Percentiles rank a stretch among this genome's conserved stretches.
These are phyloP conservation scores for Axinella damicornis DNA, from an alignment of 37 sponge, comb jelly and placozoan species.

Conservation along the genomic window DNA sequence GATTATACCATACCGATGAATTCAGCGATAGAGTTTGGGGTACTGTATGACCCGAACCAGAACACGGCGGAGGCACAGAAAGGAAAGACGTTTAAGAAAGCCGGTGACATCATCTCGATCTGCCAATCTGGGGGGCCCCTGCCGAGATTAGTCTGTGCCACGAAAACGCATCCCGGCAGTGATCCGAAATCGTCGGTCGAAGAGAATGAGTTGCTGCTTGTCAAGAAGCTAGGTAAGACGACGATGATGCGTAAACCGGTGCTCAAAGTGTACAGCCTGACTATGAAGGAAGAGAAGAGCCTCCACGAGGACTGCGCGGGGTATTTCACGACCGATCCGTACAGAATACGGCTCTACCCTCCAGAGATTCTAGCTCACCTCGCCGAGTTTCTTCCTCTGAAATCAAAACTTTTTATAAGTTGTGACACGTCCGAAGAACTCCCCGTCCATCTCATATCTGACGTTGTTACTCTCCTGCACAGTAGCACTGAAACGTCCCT, in stretches of 20 bases:
- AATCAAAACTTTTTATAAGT: slow-evolving; percentile 8
- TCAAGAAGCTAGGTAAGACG: slow-evolving; percentile 12
- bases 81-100: slow-evolving; percentile 1
- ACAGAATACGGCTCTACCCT: slow-evolving; percentile 3
- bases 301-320: slow-evolving; percentile 35
- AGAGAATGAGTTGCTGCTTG: not conserved
- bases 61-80: not conserved
- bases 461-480: slow-evolving; percentile 9
- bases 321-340: slow-evolving; percentile 11
- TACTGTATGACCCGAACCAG: slow-evolving; percentile 27
- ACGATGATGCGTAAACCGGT: slow-evolving; percentile 6
- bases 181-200: slow-evolving; percentile 17
- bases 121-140: not conserved
- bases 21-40: slow-evolving; percentile 54
- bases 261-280: slow-evolving; percentile 12
- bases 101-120: slow-evolving; percentile 5
- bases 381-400: not conserved
- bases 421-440: not conserved
- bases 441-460: slow-evolving; percentile 9
- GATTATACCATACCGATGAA: slow-evolving; percentile 41
- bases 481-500: slow-evolving; percentile 6
- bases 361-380: slow-evolving; percentile 32
- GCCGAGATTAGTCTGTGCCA: slow-evolving; percentile 11
- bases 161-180: not conserved
- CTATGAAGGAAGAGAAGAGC: slow-evolving; percentile 16